Evolutionary conservation across 2,113 vertebrate genomes (phyloP).

Genomic region (Lepidothrix coronata): DNA sequence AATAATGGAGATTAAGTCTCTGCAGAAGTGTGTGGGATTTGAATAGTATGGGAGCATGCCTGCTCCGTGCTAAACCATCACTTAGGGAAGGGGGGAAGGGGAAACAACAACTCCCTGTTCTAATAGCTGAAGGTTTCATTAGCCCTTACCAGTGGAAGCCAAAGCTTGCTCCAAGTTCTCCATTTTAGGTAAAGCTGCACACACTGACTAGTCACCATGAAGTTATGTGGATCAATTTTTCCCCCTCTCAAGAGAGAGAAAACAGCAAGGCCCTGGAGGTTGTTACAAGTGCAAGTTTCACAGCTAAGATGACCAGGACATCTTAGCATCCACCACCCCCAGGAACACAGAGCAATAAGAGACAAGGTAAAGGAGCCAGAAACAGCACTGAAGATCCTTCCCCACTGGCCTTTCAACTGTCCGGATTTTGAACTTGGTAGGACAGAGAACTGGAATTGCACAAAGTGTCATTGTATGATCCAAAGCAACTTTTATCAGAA

Average conservation of each 20-base stretch:
- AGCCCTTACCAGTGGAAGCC: neutral
- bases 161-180: constrained; percentile 25
- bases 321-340: neutral
- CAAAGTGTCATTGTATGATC: neutral
- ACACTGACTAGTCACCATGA: constrained; percentile 13
- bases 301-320: neutral
- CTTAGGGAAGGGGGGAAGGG: neutral
- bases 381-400: neutral
- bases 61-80: neutral
- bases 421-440: neutral
- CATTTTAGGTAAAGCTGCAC: constrained; percentile 63
- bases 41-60: neutral
- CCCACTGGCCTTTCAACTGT: neutral
- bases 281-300: neutral
- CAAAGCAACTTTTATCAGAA: neutral
- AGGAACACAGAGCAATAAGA: neutral
- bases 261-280: neutral
- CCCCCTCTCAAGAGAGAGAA: neutral
- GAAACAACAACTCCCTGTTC: neutral
- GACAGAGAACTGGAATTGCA: neutral
- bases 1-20: neutral
- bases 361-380: neutral
- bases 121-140: neutral
- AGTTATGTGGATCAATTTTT: constrained; percentile 28
- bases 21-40: neutral